Evolutionary conservation across 2,113 vertebrate species (phyloP), one percentile per base, ranked within the genome.

Genomic region (Rissa tridactyla): DNA sequence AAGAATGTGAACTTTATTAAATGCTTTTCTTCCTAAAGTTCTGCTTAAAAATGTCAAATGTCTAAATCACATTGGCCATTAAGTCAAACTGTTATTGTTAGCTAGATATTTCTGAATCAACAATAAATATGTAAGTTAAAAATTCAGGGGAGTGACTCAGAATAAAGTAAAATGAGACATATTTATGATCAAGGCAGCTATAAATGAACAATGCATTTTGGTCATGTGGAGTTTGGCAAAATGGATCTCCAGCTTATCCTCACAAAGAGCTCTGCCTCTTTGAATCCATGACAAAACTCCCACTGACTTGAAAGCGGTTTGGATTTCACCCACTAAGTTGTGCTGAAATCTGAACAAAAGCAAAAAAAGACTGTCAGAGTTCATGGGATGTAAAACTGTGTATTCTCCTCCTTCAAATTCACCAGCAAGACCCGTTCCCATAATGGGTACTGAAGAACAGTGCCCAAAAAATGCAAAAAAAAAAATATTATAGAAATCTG

Each of bases 331-430:
- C 66, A 77, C 71, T 62, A 96, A 82, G 77, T 85, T 91, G 70
- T 82, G 81, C 83, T 94, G 81, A 95, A 96, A 95, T 85, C 66
- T 22, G 81, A 96, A 96, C 82, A 92, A 95, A 96, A 70, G 94
- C 49, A 73, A 70, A 79, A 66, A 92, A 77, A 52, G 49, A 60
- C 29, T 88, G 90, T 58, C 34, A 47, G 27, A 54, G 87, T 66
- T 94, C 73, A 73, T 1, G 2, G 34, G 70, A 91, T 77, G 40
- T 68, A 60, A 86, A 71, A n/a, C 75, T 92, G 44, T 79, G 46
- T 61, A 77, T 95, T 95, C 86, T 92, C 77, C 82, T 79, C 62
- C 91, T 94, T 87, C 89, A 82, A 80, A 94, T 75, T 79, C 89
- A 77, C 62, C 78, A 80, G 66, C 86, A 77, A 94, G 58, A 88